phyloP scores from a whole-genome alignment of 2,797 vertebrate species.

The Cheirogaleus major region DNA sequence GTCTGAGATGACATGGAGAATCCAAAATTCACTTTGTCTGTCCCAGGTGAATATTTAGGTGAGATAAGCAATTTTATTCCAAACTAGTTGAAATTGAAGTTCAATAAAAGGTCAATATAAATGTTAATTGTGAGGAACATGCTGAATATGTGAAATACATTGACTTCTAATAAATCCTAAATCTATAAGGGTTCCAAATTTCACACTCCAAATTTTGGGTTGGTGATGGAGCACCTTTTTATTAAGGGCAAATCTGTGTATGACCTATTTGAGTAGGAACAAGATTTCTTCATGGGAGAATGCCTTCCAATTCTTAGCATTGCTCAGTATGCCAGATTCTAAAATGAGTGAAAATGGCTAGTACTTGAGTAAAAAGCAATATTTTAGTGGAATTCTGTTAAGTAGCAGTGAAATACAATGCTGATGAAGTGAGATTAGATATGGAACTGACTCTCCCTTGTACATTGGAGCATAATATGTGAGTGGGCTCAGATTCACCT shows the following conservation, averaged over 20 bases:
- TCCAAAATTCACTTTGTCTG: neutral
- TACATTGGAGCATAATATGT: neutral
- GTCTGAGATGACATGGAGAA: neutral
- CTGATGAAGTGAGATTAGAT: neutral
- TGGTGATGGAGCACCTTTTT: neutral
- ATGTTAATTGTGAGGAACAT: neutral
- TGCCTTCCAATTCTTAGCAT: neutral
- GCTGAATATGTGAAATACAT: neutral
- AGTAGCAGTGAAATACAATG: neutral
- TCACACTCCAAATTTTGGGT: neutral
- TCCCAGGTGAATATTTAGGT: neutral
- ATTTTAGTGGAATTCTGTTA: neutral
- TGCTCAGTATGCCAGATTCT: neutral
- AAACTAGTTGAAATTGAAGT: slow-evolving; percentile 16
- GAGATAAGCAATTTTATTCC: slow-evolving; percentile 33
- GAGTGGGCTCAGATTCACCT: fast-evolving
- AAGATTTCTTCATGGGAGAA: neutral
- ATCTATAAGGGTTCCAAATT: neutral
- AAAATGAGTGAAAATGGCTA: neutral
- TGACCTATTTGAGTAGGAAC: neutral
- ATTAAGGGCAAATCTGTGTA: neutral
- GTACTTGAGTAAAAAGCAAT: neutral
- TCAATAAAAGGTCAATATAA: neutral
- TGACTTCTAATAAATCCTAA: neutral
- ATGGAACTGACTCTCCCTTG: neutral